Evolutionary conservation across 2,888 invertebrate species (phyloP), one percentile per base, ranked within the genome.

Genomic region (Stegana nigrithorax): DNA sequence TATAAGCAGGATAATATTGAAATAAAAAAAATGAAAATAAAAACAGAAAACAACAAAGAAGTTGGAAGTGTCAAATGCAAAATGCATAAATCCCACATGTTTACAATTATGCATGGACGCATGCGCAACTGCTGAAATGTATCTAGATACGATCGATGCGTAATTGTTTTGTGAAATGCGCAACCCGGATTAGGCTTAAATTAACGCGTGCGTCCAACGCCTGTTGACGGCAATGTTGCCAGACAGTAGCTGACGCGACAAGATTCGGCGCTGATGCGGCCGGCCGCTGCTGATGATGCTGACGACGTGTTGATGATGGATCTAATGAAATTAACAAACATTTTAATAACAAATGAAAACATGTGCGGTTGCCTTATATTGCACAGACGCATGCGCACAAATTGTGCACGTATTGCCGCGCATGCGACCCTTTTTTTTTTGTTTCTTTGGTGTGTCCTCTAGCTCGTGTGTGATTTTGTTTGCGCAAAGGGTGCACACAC

Each of bases 281-380:
- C 60, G 62, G 51, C 65, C 60, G 32, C 51, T 65, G 60, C 65
- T 61, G 57, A 36, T 25, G 44, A 64, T 62, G 56, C 36, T 60
- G 62, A 58, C 59, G 62, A 66, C 63, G 63, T 66, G 63, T 68
- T 68, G 67, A 63, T 68, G 70, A 67, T 71, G 71, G 70, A 73
- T 76, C 75, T 74, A 78, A 77, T 76, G 78, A 71, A 78, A 81
- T 80, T 81, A 82, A 75, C 81, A 81, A 82, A 77, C 78, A 79
- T 75, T 82, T 81, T 81, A 82, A 80, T 82, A 82, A 81, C 82
- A 83, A 82, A 82, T 81, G 75, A 80, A 81, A 82, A 82, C 83
- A 82, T 82, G 76, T 81, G 82, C 77, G 78, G 73, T 76, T 73
- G 80, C 78, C 70, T 65, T 65, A 75, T 64, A 78, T 78, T 80